phyloP scores from a whole-genome alignment of 2,113 vertebrate genomes.

The Etheostoma spectabile region DNA sequence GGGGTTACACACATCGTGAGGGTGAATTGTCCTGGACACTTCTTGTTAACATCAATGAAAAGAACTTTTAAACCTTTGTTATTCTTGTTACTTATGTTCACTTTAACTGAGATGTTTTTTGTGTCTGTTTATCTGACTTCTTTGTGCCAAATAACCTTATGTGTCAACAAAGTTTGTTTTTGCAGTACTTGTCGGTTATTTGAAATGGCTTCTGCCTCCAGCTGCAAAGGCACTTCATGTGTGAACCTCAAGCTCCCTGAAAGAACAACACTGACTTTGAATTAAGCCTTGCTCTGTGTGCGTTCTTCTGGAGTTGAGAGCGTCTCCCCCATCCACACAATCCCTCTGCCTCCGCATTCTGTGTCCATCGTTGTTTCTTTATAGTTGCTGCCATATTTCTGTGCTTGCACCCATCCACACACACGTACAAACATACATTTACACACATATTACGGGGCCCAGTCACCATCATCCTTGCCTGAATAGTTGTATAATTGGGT shows the following conservation, averaged over 20 bases:
- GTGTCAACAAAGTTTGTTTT: conserved; percentile 33
- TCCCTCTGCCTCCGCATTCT: conserved; percentile 26
- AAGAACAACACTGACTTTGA: conserved; percentile 52
- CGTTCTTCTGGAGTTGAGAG: conserved; percentile 35
- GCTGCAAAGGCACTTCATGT: conserved; percentile 27
- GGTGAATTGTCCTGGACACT: neutral
- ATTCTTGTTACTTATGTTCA: neutral
- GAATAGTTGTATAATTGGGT: conserved; percentile 73
- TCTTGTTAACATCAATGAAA: neutral
- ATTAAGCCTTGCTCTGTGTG: conserved; percentile 41
- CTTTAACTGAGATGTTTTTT: neutral
- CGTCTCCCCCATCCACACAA: conserved; percentile 34
- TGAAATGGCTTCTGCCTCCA: conserved; percentile 24
- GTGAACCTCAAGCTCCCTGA: conserved; percentile 17
- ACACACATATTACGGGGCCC: conserved; percentile 42
- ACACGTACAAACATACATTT: conserved; percentile 29
- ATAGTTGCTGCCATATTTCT: conserved; percentile 29
- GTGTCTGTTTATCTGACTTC: conserved; percentile 14
- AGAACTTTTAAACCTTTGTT: neutral
- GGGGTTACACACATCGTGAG: neutral
- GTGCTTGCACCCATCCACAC: neutral
- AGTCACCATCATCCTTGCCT: conserved; percentile 55
- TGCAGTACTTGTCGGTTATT: conserved; percentile 19
- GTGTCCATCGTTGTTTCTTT: conserved; percentile 35
- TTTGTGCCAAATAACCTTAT: conserved; percentile 8